These are phyloP conservation scores for Corvus hawaiiensis DNA, from an alignment of 2,113 vertebrate genomes.

Conservation along the genomic window DNA sequence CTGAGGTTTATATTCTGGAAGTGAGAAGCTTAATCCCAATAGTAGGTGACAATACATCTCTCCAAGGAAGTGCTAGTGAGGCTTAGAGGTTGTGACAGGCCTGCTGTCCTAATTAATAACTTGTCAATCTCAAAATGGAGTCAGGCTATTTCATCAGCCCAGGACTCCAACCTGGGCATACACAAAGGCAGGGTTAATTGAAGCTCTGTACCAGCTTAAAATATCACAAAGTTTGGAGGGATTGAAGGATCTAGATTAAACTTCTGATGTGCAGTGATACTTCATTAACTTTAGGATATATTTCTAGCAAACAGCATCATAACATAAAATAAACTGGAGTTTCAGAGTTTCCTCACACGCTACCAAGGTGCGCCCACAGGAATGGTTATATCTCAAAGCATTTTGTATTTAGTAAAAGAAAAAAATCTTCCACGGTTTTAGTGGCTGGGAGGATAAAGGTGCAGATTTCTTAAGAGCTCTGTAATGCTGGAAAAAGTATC, in stretches of 20 bases:
- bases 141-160: conserved; percentile 10
- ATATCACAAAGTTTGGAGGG: neutral
- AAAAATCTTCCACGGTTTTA: neutral
- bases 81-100: conserved; percentile 59
- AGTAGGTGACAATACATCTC: conserved; percentile 14
- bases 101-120: conserved; percentile 57
- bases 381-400: neutral
- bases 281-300: neutral
- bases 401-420: neutral
- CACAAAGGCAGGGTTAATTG: neutral
- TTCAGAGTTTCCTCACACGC: neutral
- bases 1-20: neutral
- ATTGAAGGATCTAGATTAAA: neutral
- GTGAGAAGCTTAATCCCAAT: conserved; percentile 46
- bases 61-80: conserved; percentile 41
- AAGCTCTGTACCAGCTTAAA: neutral
- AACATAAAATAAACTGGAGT: neutral
- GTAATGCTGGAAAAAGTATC: neutral
- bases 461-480: neutral
- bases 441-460: neutral
- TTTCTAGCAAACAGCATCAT: neutral
- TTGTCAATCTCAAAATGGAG: conserved; percentile 43
- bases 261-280: neutral
- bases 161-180: neutral
- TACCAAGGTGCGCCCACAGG: neutral